These are phyloP conservation scores for Andrena cerasifolii DNA, from an alignment of 1,140 invertebrate species.

Conservation along the genomic window DNA sequence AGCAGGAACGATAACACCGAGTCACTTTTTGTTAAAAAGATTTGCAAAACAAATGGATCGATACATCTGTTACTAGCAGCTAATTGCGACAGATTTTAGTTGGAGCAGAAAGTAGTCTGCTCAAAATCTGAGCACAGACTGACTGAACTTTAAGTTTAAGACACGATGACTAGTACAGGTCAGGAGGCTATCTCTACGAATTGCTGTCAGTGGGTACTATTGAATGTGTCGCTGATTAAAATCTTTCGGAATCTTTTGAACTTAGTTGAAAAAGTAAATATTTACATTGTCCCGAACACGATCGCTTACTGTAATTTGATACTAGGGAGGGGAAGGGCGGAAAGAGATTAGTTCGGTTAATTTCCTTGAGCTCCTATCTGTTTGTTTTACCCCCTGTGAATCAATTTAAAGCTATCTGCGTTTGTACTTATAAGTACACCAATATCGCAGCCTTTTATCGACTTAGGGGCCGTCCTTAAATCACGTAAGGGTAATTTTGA, in stretches of 20 bases:
- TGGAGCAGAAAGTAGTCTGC: slow-evolving; percentile 44
- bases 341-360: neutral
- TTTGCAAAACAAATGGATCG: slow-evolving; percentile 9
- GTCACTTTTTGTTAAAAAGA: neutral
- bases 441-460: no score
- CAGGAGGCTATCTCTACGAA: slow-evolving; percentile 69
- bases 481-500: no score
- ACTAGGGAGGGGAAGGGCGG: neutral
- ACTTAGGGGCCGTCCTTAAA: no score
- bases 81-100: neutral
- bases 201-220: slow-evolving; percentile 45
- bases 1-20: neutral
- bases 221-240: slow-evolving; percentile 61
- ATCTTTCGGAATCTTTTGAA: slow-evolving; percentile 66
- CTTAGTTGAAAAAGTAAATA: slow-evolving; percentile 51
- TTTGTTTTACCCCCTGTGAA: neutral
- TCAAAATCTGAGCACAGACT: slow-evolving; percentile 72
- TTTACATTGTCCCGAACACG: neutral
- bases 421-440: neutral
- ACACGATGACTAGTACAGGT: slow-evolving; percentile 66
- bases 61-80: neutral
- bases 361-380: neutral
- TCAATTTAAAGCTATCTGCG: neutral
- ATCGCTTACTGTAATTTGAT: neutral
- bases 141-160: slow-evolving; percentile 62